Evolutionary conservation across 2,888 invertebrate species (phyloP).

Genomic region (Atethmia centrago): DNA sequence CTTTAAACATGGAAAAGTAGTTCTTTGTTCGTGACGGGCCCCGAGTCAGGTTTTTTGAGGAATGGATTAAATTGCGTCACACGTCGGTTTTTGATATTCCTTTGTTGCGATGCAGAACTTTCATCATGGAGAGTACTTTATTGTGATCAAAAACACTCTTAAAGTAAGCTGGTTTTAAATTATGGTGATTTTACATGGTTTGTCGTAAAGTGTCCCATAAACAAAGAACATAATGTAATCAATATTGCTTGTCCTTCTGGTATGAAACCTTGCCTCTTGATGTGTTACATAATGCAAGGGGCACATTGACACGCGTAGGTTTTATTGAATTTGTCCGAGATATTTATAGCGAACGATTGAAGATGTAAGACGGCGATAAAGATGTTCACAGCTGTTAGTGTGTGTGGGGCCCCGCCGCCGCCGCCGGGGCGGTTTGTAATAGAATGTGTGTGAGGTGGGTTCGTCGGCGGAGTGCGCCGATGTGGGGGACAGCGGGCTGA

Average conservation of each 20-base stretch:
- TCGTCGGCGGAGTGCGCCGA: background rate
- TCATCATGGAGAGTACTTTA: conserved; percentile 20
- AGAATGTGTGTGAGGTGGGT: conserved; percentile 49
- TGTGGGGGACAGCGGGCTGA: conserved; percentile 30
- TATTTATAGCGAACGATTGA: conserved; percentile 52
- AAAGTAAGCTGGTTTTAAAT: conserved; percentile 19
- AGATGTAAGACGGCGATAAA: conserved; percentile 40
- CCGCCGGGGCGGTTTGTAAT: conserved; percentile 38
- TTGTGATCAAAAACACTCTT: conserved; percentile 31
- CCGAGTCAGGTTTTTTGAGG: conserved; percentile 55
- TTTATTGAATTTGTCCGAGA: conserved; percentile 48
- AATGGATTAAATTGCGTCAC: conserved; percentile 65
- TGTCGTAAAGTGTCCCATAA: conserved; percentile 36
- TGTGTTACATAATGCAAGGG: conserved; percentile 21
- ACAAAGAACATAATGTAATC: conserved; percentile 50
- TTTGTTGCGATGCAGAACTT: conserved; percentile 56
- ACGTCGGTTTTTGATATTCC: conserved; percentile 57
- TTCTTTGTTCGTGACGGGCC: conserved; percentile 76
- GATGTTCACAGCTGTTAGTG: conserved; percentile 52
- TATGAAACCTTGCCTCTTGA: background rate
- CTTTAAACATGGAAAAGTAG: conserved; percentile 71
- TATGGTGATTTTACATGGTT: conserved; percentile 27
- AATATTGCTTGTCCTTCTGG: conserved; percentile 41
- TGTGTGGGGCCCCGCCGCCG: too few relatives aligned
- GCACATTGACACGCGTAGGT: conserved; percentile 42